Evolutionary conservation across 2,113 vertebrate genomes (phyloP), one percentile per base, ranked within the genome.

Genomic region (Solea senegalensis): DNA sequence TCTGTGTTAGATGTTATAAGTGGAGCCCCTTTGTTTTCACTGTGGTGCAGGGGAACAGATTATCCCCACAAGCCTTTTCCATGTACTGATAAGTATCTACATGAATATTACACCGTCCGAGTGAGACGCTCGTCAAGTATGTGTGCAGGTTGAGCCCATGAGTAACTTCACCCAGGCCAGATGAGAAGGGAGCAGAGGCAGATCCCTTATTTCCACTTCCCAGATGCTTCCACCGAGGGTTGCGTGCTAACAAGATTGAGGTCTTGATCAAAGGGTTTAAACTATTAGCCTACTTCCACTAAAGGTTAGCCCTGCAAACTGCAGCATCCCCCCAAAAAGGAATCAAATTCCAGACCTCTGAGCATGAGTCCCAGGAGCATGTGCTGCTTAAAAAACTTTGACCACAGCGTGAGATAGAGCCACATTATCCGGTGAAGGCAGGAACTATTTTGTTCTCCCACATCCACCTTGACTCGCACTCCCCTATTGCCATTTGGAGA

Each of bases 221-320:
- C 90, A 92, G 89, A 89, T 88, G 90, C 87, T 83, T 89, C 83
- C 75, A 82, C 70, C 52, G 40, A 82, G 79, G 77, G 87, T 73
- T 70, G 82, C 83, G 79, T 85, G 91, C 89, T 91, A 92, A 92
- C 87, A 86, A 91, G 89, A 87, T 85, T 13, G 71, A 81, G 85
- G 82, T 88, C 88, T 81, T 91, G 90, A 93, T 92, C 89, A 92
- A 93, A 92, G 86, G 82, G 59, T 88, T 87, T 78, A 82, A 85
- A 87, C 86, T 90, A 92, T 92, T 93, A 92, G 87, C 80, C 82
- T 67, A 85, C 88, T 89, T 91, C 91, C 89, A 90, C 83, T 77
- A 53, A 87, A 84, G 74, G 87, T 81, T 68, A 84, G 85, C 81
- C 73, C 81, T 70, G 76, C 83, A 85, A 85, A 86, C 74, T 67